Evolutionary conservation across 2,113 vertebrate species (phyloP), one percentile per base, ranked within the genome.

Genomic region (Sprattus sprattus): DNA sequence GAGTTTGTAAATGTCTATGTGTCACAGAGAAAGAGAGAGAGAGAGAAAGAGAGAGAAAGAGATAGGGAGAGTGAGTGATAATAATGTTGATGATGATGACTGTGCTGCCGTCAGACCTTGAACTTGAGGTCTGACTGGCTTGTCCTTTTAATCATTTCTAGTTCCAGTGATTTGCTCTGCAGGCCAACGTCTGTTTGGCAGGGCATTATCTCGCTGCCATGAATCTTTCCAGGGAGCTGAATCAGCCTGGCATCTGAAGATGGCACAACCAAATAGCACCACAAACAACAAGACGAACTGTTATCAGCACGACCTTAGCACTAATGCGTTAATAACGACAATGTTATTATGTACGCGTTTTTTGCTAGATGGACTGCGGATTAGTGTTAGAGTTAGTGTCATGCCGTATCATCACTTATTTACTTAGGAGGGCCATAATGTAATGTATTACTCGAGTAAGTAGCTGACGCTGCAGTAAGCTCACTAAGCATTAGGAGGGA

Each of bases 61-160:
- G 25, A 32, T 2, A 11, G 25, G n/a, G 15, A 39, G 71, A 78
- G 15, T 39, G 71, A 78, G 13, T 32, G 25, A 44, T 78, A 32
- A 78, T 78, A 78, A 67, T 67, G 13, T n/a, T 64, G 28, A 78
- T 78, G 32, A 78, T 39, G 71, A 78, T 78, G 71, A 78, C 71
- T 78, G 28, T 32, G 25, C 71, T 15, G 39, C 71, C 32, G 28
- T 78, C 32, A 78, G 71, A 78, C 71, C 71, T 78, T 78, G 71
- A 78, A 39, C 71, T 39, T 32, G 71, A 78, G 71, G 71, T 78
- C 25, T 3, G 71, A 39, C 71, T 78, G 71, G 39, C 39, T 78
- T 78, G 39, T 78, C 71, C 71, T 39, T 78, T 78, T 78, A 78
- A 78, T 78, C 71, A 78, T 78, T 39, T 78, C 71, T 32, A 78